phyloP scores from a whole-genome alignment of 1,140 invertebrate species.

The Drosophila bocqueti region DNA sequence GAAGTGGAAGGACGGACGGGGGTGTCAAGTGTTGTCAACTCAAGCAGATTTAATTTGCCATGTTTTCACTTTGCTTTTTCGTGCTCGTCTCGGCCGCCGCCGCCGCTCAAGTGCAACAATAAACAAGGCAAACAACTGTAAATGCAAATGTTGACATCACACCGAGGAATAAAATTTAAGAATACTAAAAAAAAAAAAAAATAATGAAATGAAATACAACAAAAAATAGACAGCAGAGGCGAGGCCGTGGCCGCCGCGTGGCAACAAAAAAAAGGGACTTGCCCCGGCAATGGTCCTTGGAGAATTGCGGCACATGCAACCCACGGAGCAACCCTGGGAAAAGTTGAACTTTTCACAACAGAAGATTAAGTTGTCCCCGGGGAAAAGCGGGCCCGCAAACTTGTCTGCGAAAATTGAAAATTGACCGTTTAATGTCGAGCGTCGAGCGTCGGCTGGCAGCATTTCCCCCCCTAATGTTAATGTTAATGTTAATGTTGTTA shows the following conservation, averaged over 20 bases:
- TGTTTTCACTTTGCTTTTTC: constrained; percentile 57
- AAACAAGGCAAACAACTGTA: constrained; percentile 75
- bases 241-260: constrained; percentile 62
- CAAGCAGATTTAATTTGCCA: constrained; percentile 84
- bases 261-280: constrained; percentile 52
- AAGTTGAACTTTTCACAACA: constrained; percentile 76
- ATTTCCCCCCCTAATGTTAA: constrained; percentile 29
- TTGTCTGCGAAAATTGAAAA: constrained; percentile 84
- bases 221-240: constrained; percentile 8
- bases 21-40: constrained; percentile 82
- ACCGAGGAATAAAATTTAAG: constrained; percentile 50
- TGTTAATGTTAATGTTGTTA: constrained; percentile 39
- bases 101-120: constrained; percentile 68
- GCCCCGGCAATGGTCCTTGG: constrained; percentile 49
- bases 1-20: background rate
- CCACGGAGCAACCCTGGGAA: constrained; percentile 66
- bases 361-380: constrained; percentile 82
- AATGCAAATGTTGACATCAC: constrained; percentile 82
- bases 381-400: constrained; percentile 43
- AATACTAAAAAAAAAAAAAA: background rate
- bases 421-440: constrained; percentile 80
- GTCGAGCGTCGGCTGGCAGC: constrained; percentile 36
- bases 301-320: constrained; percentile 77
- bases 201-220: background rate
- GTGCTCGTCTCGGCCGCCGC: constrained; percentile 21